These are phyloP conservation scores for Emberiza fucata DNA, from an alignment of 2,113 vertebrate species.

Conservation along the genomic window DNA sequence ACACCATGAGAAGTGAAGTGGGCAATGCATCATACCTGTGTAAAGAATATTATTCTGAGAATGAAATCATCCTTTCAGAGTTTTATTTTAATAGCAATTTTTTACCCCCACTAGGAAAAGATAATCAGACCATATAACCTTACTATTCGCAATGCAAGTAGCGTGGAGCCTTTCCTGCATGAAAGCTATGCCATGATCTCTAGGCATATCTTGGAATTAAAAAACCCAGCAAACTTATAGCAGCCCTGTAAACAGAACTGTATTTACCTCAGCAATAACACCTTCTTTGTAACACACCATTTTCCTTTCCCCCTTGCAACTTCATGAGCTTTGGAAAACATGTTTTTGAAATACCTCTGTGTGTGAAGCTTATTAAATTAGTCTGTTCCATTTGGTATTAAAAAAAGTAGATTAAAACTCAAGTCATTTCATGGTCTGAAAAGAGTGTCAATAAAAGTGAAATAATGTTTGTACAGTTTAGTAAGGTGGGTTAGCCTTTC, in stretches of 20 bases:
- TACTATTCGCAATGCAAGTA: background rate
- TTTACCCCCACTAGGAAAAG: background rate
- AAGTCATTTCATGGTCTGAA: slow-evolving; percentile 70
- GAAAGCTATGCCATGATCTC: background rate
- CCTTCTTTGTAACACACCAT: background rate
- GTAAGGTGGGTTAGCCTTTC: background rate
- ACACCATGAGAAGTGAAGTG: background rate
- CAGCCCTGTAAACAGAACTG: background rate
- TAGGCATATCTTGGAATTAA: background rate
- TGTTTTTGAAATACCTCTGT: slow-evolving; percentile 43
- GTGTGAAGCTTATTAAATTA: slow-evolving; percentile 61
- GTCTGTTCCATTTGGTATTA: background rate
- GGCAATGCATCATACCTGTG: background rate
- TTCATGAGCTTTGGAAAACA: slow-evolving; percentile 35
- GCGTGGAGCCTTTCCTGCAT: too few species aligned
- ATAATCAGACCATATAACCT: background rate
- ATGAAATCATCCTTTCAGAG: background rate
- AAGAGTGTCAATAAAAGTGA: slow-evolving; percentile 52
- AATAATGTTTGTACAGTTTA: slow-evolving; percentile 62
- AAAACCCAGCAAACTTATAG: background rate
- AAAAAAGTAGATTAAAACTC: slow-evolving; percentile 40
- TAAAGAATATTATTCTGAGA: background rate
- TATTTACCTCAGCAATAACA: background rate
- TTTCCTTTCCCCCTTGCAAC: background rate
- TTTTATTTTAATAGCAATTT: background rate